Evolutionary conservation across 2,888 invertebrate genomes (phyloP).

Genomic region (Dione vanillae): DNA sequence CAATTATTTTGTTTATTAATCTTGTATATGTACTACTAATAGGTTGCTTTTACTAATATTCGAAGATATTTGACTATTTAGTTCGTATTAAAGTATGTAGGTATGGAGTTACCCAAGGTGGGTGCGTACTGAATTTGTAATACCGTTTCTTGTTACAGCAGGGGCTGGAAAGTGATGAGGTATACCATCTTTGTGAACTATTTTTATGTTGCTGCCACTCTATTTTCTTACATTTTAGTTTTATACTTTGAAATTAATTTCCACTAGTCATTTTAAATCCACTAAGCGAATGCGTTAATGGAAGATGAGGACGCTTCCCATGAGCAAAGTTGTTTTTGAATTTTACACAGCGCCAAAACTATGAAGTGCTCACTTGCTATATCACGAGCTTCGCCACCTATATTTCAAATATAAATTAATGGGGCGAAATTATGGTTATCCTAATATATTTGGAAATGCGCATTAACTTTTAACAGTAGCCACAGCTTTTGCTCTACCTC

Average conservation of each 20-base stretch:
- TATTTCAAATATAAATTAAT: slow-evolving; percentile 42
- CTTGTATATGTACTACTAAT: slow-evolving; percentile 39
- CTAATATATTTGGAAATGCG: slow-evolving; percentile 38
- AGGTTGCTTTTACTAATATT: slow-evolving; percentile 34
- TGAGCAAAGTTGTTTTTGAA: slow-evolving; percentile 73
- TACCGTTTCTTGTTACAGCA: slow-evolving; percentile 90
- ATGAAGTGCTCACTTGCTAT: slow-evolving; percentile 68
- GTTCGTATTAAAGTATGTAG: slow-evolving; percentile 51
- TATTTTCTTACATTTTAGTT: slow-evolving; percentile 80
- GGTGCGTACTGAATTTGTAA: slow-evolving; percentile 84
- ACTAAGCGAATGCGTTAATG: slow-evolving; percentile 80
- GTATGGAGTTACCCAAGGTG: slow-evolving; percentile 79
- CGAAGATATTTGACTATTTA: slow-evolving; percentile 41
- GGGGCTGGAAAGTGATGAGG: slow-evolving; percentile 97
- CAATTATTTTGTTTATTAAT: slow-evolving; percentile 40
- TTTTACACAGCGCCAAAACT: slow-evolving; percentile 67
- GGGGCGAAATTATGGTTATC: slow-evolving; percentile 43
- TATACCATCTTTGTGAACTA: slow-evolving; percentile 86
- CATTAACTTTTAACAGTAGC: slow-evolving; percentile 44
- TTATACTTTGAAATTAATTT: slow-evolving; percentile 78
- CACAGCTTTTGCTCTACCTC: slow-evolving; percentile 46
- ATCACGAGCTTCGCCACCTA: slow-evolving; percentile 68
- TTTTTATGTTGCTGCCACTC: slow-evolving; percentile 84
- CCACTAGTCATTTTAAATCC: slow-evolving; percentile 79
- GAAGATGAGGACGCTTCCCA: slow-evolving; percentile 82